Evolutionary conservation across 2,888 invertebrate genomes (phyloP), one percentile per base, ranked within the genome.

Genomic region (Euplagia quadripunctaria): DNA sequence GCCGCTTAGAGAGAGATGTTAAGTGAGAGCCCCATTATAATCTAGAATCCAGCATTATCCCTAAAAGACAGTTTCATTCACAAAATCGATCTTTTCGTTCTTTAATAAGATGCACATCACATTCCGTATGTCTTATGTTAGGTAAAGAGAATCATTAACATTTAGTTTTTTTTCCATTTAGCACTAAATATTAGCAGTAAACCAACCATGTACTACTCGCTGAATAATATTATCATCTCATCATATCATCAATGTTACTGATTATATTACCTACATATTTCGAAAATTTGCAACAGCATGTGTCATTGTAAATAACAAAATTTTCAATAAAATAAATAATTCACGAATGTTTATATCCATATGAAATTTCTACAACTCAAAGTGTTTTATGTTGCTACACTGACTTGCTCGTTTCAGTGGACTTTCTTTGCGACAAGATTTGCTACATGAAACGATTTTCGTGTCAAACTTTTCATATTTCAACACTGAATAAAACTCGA

Each of bases 381-480:
- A 46, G 43, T 14, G 7, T 31, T 14, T 61, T 31, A 61, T 61
- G 61, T 61, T 14, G 61, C 61, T 31, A 61, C 61, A 61, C 61
- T 31, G 31, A 31, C 31, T 14, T 20, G 12, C 5, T 31, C 31
- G 14, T 52, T 68, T 17, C n/a, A 11, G 55, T 58, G 12, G 16
- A 43, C 31, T 31, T 16, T 51, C 31, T 51, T 16, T 66, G 66
- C 31, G 20, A 61, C 20, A 61, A 61, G 31, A 66, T 51, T 66
- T 51, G 49, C 31, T 51, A 66, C 51, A 51, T 51, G 66, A 66
- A 51, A 51, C 17, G 51, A 51, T 49, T 66, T 66, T 51, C 31
- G 4, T 68, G 42, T 68, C 41, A 55, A 68, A 42, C n/a, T 55
- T 68, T 68, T 52, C n/a, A 68, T 55, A 42, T 52, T 31, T 41